phyloP scores from a whole-genome alignment of 2,797 vertebrate species.

The Poliocrania exsul region DNA sequence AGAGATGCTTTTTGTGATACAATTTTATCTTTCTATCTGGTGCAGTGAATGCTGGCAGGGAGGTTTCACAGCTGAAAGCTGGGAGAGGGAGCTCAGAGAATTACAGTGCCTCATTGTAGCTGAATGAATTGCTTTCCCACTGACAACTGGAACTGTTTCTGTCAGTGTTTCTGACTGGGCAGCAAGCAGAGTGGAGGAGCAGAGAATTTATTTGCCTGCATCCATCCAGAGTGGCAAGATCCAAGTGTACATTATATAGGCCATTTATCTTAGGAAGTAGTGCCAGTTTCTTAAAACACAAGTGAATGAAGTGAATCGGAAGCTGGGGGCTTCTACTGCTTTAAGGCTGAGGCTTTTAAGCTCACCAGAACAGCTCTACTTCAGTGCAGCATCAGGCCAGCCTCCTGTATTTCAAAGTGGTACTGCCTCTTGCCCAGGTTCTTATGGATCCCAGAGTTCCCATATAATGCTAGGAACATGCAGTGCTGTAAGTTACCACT shows the following conservation, averaged over 20 bases:
- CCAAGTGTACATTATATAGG: not conserved
- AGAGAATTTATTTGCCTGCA: not conserved
- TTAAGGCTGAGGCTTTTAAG: not conserved
- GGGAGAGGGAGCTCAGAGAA: not conserved
- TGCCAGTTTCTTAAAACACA: not conserved
- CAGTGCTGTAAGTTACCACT: not conserved
- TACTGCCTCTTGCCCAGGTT: not conserved
- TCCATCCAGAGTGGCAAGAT: not conserved
- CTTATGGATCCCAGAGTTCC: not conserved
- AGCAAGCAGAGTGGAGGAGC: not conserved
- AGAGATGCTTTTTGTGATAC: constrained; percentile 1
- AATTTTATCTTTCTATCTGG: not conserved
- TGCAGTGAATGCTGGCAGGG: not conserved
- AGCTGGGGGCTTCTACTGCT: not conserved
- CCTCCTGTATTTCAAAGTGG: not conserved
- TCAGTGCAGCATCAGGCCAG: not conserved
- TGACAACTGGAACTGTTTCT: not conserved
- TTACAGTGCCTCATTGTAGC: not conserved
- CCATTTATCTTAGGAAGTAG: not conserved
- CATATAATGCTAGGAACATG: not conserved
- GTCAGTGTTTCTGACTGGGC: not conserved
- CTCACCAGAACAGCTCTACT: not conserved
- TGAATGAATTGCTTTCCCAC: not conserved
- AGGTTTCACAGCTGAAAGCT: constrained; percentile 3
- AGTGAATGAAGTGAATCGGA: not conserved